Percentiles rank a stretch among this genome's conserved stretches.
Evolutionary conservation across 2,797 vertebrate genomes (phyloP).

Genomic region (Loriculus beryllinus): DNA sequence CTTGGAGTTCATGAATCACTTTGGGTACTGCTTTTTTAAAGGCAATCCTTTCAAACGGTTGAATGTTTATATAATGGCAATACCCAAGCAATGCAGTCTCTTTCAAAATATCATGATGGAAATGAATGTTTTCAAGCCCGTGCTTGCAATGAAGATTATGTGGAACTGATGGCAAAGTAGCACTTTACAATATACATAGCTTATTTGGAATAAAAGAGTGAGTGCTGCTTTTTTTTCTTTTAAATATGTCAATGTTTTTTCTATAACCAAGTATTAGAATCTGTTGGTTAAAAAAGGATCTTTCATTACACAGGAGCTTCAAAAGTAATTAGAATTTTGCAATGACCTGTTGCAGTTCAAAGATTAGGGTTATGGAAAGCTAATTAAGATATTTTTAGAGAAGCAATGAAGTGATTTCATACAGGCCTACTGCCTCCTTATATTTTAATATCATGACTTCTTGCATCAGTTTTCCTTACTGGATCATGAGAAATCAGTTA

Average conservation of each 20-base stretch:
- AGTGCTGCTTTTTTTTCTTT: neutral
- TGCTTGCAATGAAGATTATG: neutral
- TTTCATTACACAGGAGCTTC: neutral
- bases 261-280: neutral
- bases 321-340: neutral
- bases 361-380: neutral
- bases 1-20: neutral
- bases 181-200: neutral
- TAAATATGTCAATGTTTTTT: fast-evolving
- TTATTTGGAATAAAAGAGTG: neutral
- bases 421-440: neutral
- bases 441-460: neutral
- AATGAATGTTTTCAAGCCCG: neutral
- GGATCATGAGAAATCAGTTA: neutral
- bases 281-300: neutral
- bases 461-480: neutral
- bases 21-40: neutral
- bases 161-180: neutral
- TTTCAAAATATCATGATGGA: neutral
- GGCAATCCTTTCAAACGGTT: neutral
- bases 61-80: neutral
- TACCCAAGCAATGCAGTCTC: neutral
- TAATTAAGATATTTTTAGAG: neutral
- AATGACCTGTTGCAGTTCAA: neutral
- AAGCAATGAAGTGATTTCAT: neutral